Percentiles rank a stretch among this genome's conserved stretches.
Conservation (phyloP, 2,888 invertebrate genomes). For the Congeria kusceri region DNA sequence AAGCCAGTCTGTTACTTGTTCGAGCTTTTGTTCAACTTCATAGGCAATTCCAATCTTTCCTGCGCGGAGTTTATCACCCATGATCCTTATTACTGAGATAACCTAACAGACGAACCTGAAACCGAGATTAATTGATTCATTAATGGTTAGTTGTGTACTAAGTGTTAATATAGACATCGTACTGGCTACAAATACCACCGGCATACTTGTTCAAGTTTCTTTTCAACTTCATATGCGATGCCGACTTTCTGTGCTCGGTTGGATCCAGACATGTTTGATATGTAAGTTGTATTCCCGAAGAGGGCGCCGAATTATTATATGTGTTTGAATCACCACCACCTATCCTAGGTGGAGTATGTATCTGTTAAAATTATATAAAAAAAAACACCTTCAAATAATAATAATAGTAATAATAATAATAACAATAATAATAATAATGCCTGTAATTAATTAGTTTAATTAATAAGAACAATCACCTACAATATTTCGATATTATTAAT, state of each 20-base stretch:
- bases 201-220: conserved; percentile 81
- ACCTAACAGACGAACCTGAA: background rate
- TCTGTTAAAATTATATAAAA: background rate
- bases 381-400: background rate
- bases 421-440: no score
- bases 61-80: conserved; percentile 68
- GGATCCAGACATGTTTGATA: conserved; percentile 19
- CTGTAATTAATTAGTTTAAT: no score
- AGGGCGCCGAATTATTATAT: no score
- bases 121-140: background rate
- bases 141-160: background rate
- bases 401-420: no score
- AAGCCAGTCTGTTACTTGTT: conserved; percentile 70
- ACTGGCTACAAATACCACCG: background rate
- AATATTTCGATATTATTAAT: no score
- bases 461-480: no score
- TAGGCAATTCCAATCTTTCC: conserved; percentile 80
- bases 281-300: background rate
- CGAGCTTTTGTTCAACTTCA: conserved; percentile 80
- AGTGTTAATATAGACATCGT: background rate
- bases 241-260: conserved; percentile 81
- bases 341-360: no score
- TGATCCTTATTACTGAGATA: conserved; percentile 18
- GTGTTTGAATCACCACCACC: no score
- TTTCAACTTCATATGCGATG: conserved; percentile 80